Evolutionary conservation across 2,888 invertebrate species (phyloP).

Genomic region (Aquatica leii): DNA sequence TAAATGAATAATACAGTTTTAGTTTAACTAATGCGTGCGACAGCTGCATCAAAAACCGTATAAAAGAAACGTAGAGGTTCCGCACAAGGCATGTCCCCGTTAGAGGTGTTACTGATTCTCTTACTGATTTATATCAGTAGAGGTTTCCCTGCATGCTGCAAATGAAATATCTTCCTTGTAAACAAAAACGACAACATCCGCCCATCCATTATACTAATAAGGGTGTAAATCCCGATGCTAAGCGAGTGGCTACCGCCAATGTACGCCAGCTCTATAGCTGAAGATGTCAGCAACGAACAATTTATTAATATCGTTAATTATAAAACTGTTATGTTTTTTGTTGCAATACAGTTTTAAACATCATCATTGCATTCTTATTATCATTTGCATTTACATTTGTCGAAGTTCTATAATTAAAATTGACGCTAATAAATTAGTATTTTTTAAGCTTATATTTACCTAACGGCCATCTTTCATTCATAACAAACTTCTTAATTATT

Average conservation of each 20-base stretch:
- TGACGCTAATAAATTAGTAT: background rate
- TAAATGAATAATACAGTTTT: background rate
- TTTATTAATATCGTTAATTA: slow-evolving; percentile 46
- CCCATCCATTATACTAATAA: slow-evolving; percentile 51
- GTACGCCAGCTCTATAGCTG: slow-evolving; percentile 34
- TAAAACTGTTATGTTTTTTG: slow-evolving; percentile 39
- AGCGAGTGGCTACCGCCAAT: slow-evolving; percentile 39
- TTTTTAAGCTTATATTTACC: too few relatives aligned
- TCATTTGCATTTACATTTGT: slow-evolving; percentile 1
- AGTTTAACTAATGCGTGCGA: slow-evolving; percentile 4
- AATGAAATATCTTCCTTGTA: slow-evolving; percentile 48
- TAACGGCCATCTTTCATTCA: too few relatives aligned
- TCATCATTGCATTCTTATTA: slow-evolving; percentile 18
- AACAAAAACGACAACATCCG: slow-evolving; percentile 48
- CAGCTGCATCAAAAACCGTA: slow-evolving; percentile 15
- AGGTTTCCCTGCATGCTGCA: slow-evolving; percentile 44
- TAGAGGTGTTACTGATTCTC: slow-evolving; percentile 40
- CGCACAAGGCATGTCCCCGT: slow-evolving; percentile 42
- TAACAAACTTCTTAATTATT: too few relatives aligned
- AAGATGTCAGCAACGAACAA: slow-evolving; percentile 46
- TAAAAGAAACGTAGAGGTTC: slow-evolving; percentile 36
- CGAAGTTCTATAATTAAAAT: slow-evolving; percentile 9
- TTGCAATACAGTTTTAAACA: slow-evolving; percentile 29
- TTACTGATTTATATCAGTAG: slow-evolving; percentile 48
- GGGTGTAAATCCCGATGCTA: slow-evolving; percentile 44